Evolutionary conservation across 2,797 vertebrate genomes (phyloP).

Genomic region (Hippopotamyrus pictus): DNA sequence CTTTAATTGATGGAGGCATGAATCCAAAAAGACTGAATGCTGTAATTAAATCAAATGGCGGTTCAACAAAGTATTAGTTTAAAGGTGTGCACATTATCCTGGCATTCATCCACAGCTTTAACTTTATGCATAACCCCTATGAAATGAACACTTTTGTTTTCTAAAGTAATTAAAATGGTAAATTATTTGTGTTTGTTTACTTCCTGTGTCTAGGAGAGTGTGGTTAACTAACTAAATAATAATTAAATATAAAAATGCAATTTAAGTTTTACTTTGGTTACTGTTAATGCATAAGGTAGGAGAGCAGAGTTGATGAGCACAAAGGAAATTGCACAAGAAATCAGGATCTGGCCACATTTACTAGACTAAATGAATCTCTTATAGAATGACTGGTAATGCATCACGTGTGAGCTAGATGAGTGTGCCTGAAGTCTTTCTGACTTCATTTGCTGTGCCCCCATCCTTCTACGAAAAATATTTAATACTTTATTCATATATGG

Average conservation of each 20-base stretch:
- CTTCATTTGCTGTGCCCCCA: not conserved
- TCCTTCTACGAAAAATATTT: not conserved
- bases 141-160: not conserved
- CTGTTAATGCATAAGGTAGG: not conserved
- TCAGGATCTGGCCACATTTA: not conserved
- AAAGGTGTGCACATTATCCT: not conserved
- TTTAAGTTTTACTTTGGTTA: not conserved
- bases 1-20: not conserved
- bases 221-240: not conserved
- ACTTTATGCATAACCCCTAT: not conserved
- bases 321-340: not conserved
- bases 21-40: not conserved
- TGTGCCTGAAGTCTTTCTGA: not conserved
- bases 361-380: not conserved
- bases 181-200: not conserved
- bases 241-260: not conserved
- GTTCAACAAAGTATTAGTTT: not conserved
- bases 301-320: not conserved
- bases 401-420: not conserved
- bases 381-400: not conserved
- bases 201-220: not conserved
- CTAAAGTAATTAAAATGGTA: not conserved
- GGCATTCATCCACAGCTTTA: too few species aligned
- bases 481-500: not conserved
- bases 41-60: not conserved